phyloP scores from a whole-genome alignment of 2,888 invertebrate species.

The Cheilosia impressa region DNA sequence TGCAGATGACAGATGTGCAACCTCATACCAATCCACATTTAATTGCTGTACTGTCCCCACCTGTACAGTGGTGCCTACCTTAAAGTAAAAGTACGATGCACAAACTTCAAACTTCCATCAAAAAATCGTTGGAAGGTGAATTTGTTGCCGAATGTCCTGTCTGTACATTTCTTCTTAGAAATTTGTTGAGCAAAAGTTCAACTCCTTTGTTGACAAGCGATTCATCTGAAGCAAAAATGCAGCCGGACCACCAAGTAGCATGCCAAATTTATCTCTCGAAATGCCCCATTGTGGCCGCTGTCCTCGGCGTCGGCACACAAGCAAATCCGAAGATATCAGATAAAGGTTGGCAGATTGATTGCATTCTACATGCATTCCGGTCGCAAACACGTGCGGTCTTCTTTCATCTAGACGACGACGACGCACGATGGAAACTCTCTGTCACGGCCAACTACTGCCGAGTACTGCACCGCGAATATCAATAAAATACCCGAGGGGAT shows the following conservation, averaged over 20 bases:
- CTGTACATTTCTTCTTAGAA: no score
- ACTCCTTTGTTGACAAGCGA: neutral
- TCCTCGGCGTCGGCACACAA: neutral
- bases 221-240: neutral
- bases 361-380: constrained; percentile 18
- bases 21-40: no score
- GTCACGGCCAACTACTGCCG: constrained; percentile 2
- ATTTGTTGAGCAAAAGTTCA: neutral
- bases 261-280: constrained; percentile 9
- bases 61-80: no score
- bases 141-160: no score
- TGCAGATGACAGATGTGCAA: no score
- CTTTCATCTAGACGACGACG: constrained; percentile 8
- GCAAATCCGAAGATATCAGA: constrained; percentile 4
- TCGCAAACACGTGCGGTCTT: constrained; percentile 13
- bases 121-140: no score
- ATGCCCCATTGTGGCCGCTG: neutral
- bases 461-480: neutral
- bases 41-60: no score
- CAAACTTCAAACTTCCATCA: no score
- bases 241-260: neutral
- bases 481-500: constrained; percentile 3
- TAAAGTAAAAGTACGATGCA: no score
- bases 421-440: constrained; percentile 3
- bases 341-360: constrained; percentile 22